Evolutionary conservation across 1,140 invertebrate genomes (phyloP), one percentile per base, ranked within the genome.

Genomic region (Himalopsyche phryganea): DNA sequence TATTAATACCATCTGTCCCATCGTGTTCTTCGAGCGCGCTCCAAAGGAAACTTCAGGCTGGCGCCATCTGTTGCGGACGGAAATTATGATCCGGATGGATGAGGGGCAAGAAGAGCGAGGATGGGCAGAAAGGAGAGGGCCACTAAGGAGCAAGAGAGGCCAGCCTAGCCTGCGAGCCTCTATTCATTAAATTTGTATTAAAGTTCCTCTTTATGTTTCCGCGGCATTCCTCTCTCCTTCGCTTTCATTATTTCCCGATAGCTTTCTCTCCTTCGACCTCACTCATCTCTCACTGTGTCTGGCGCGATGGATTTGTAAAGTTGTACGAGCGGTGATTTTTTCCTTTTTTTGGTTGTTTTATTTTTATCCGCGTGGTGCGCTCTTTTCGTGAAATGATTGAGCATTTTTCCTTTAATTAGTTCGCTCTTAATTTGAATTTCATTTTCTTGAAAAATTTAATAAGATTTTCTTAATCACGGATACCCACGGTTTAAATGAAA

Each of bases 141-240:
- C 9, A n/a, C 1, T 42, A 17, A 28, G 23, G 23, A 28, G 23
- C 23, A 28, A 19, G 46, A 23, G 47, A 20, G 32, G 32, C 7
- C 11, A 15, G 1, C 10, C 18, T 45, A 23, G 17, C 44, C 47
- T 28, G 45, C 15, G 55, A 53, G 56, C 40, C 52, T 63, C 61
- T 63, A 63, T 63, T 63, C 61, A 63, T 63, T 63, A 63, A 63
- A 63, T 63, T 63, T 63, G 61, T 63, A 63, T 60, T 63, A 63
- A 63, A 63, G 57, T 63, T 63, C 57, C 53, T 63, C 61, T 60
- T 63, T 58, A 63, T 63, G 56, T 62, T 63, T 55, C 51, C 61
- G 56, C 41, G 48, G 56, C 51, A 41, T 57, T 0, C 58, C 36
- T 15, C 50, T 19, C 47, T 42, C n/a, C 19, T 44, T n/a, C 35